Evolutionary conservation across 2,797 vertebrate genomes (phyloP).

Genomic region (Apogon hyalosoma): DNA sequence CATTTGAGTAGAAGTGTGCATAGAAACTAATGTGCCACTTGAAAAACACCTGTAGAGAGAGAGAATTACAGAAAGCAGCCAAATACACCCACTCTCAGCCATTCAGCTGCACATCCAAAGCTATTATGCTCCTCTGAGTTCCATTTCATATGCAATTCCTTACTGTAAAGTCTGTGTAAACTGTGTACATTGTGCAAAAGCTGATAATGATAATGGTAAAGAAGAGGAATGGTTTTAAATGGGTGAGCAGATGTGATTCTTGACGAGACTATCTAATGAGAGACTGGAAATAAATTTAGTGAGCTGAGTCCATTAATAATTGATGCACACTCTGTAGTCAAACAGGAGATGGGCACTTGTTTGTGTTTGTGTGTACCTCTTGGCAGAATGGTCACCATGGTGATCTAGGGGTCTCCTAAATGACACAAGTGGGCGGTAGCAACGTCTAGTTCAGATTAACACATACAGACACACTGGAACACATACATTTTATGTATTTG

Average conservation of each 20-base stretch:
- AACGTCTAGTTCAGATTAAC: conserved; percentile 17
- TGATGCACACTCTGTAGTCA: conserved; percentile 38
- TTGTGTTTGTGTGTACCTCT: conserved; percentile 35
- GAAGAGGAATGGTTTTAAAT: conserved; percentile 22
- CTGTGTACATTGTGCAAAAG: conserved; percentile 17
- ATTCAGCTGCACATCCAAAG: conserved; percentile 33
- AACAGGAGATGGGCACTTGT: conserved; percentile 37
- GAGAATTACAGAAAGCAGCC: conserved; percentile 40
- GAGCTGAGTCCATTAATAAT: conserved; percentile 55
- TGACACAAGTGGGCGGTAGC: conserved; percentile 51
- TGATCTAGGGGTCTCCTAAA: conserved; percentile 58
- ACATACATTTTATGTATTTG: not conserved
- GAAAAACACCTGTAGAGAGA: conserved; percentile 42
- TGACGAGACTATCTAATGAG: conserved; percentile 42
- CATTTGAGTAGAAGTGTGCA: conserved; percentile 1
- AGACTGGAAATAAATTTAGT: conserved; percentile 52
- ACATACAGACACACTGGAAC: not conserved
- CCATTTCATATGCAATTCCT: conserved; percentile 15
- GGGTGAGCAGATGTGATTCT: conserved; percentile 46
- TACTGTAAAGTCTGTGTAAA: conserved; percentile 16
- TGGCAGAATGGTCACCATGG: conserved; percentile 65
- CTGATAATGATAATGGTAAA: conserved; percentile 16
- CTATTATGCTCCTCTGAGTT: conserved; percentile 17
- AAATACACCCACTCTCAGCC: conserved; percentile 41
- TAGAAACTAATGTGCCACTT: conserved; percentile 25